A percentile compares a stretch with the other conserved stretches of the same genome.
These are phyloP conservation scores for Bombyx mandarina DNA, from an alignment of 1,140 invertebrate genomes.

Conservation along the genomic window DNA sequence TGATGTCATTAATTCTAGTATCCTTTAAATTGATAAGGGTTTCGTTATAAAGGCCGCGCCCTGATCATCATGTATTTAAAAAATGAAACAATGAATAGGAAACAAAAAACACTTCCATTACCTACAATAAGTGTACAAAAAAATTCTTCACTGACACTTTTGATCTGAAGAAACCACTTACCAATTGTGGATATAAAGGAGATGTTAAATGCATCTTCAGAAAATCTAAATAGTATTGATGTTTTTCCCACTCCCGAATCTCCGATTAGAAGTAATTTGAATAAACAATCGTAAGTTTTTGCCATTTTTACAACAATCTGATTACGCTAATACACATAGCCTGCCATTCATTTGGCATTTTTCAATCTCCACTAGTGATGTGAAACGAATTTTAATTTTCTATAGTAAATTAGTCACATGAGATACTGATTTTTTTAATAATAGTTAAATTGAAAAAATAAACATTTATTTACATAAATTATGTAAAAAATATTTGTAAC, in stretches of 20 bases:
- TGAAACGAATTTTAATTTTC: constrained; percentile 5
- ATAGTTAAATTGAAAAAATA: not conserved
- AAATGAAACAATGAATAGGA: constrained; percentile 31
- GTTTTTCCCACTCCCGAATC: constrained; percentile 99
- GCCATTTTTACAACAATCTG: constrained; percentile 79
- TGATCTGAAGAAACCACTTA: constrained; percentile 71
- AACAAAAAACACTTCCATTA: constrained; percentile 52
- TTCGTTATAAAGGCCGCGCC: constrained; percentile 46
- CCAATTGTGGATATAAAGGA: constrained; percentile 99
- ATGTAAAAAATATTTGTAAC: too few relatives aligned
- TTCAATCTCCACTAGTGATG: constrained; percentile 57
- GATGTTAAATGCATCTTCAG: constrained; percentile 98
- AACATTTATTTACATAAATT: too few relatives aligned
- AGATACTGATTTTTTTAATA: not conserved
- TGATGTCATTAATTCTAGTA: constrained; percentile 61
- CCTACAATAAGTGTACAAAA: constrained; percentile 47
- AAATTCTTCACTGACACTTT: constrained; percentile 63
- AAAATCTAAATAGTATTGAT: constrained; percentile 97
- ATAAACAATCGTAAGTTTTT: constrained; percentile 98
- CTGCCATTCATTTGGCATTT: constrained; percentile 66
- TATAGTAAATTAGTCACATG: not conserved
- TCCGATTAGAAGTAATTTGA: constrained; percentile 97
- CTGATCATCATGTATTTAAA: constrained; percentile 28
- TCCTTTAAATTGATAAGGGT: constrained; percentile 57
- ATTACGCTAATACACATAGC: constrained; percentile 43